Percentiles rank a stretch among this genome's conserved stretches.
phyloP scores from a whole-genome alignment of 2,797 vertebrate genomes.

The Knipowitschia caucasica region DNA sequence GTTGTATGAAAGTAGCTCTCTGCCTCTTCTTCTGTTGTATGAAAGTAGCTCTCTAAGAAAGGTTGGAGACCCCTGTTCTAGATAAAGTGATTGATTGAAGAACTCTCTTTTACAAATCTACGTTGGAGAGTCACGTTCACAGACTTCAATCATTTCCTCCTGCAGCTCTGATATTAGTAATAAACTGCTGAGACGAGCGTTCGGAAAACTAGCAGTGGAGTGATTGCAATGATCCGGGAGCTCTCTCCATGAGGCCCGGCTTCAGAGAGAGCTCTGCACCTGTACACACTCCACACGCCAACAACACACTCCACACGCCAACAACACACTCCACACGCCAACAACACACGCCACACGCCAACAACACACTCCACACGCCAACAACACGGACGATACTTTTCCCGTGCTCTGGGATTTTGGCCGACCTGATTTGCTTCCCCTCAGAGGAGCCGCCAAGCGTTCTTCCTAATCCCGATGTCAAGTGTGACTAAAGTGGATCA shows the following conservation, averaged over 20 bases:
- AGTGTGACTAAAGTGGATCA: constrained; percentile 72
- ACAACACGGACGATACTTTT: constrained; percentile 24
- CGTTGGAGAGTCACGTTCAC: no score
- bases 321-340: constrained; percentile 31
- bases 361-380: no score
- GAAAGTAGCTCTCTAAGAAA: no score
- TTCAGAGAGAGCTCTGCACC: constrained; percentile 44
- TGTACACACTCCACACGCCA: constrained; percentile 47
- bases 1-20: no score
- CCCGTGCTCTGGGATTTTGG: constrained; percentile 37
- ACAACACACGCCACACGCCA: constrained; percentile 42
- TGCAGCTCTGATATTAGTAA: no score
- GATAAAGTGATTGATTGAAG: no score
- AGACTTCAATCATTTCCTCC: no score
- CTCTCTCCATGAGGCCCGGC: constrained; percentile 49
- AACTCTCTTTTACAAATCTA: no score
- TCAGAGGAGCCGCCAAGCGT: constrained; percentile 60
- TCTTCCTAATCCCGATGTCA: constrained; percentile 67
- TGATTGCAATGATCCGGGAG: constrained; percentile 64
- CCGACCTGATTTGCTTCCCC: constrained; percentile 62
- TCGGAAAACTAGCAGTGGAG: constrained; percentile 63
- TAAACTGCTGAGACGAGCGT: no score
- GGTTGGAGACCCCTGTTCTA: no score
- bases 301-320: no score
- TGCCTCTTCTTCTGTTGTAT: no score